A percentile compares a stretch with the other conserved stretches of the same genome.
Conservation (phyloP, 1,140 invertebrate genomes). For the Odontomachus brunneus region DNA sequence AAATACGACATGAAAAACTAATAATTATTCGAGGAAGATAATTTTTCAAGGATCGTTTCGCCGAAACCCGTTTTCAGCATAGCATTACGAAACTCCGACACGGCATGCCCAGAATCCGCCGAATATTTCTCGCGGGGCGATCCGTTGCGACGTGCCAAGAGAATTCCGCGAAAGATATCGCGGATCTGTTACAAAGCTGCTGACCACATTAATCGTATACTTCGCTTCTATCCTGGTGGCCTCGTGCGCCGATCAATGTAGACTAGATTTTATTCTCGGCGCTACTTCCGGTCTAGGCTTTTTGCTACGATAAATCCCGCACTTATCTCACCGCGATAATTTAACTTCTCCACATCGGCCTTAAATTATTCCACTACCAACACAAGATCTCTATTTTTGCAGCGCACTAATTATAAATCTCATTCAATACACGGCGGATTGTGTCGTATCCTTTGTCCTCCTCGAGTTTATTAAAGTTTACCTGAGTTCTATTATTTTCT, state of each 20-base stretch:
- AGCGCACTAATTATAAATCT: background rate
- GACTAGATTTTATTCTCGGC: constrained; percentile 5
- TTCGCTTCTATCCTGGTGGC: too few relatives aligned
- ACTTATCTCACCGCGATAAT: background rate
- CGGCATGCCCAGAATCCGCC: constrained; percentile 1
- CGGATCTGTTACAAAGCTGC: background rate
- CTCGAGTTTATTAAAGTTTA: background rate
- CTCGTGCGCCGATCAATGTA: background rate
- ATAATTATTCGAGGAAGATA: constrained; percentile 31
- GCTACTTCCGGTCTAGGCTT: background rate
- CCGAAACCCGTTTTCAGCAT: constrained; percentile 24
- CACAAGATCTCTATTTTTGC: background rate
- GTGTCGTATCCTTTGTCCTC: background rate
- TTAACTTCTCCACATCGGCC: background rate
- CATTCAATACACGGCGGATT: background rate
- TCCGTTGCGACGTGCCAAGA: background rate
- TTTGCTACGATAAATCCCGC: constrained; percentile 5
- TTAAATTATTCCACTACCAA: background rate
- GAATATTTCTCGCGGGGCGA: background rate
- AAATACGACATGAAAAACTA: constrained; percentile 9
- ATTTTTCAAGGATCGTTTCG: constrained; percentile 40
- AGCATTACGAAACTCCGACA: constrained; percentile 5
- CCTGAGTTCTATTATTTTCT: too few relatives aligned
- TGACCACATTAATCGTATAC: background rate
- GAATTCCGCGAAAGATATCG: background rate